phyloP scores from a whole-genome alignment of 2,113 vertebrate genomes.

The Casuarius casuarius region DNA sequence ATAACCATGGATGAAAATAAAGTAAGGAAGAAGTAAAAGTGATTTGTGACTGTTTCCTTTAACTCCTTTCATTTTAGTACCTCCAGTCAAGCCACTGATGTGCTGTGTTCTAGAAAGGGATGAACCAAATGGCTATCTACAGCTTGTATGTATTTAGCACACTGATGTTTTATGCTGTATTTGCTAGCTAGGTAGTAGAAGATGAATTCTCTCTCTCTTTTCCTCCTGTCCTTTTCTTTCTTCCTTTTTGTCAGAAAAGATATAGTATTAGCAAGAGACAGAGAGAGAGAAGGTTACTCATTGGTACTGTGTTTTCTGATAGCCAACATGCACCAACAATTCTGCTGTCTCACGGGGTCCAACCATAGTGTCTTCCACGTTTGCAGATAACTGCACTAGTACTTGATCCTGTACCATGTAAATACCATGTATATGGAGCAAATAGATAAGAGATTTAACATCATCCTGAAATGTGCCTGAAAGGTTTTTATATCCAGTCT shows the following conservation, averaged over 20 bases:
- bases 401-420: neutral
- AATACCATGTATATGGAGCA: neutral
- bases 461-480: neutral
- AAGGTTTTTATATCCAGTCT: neutral
- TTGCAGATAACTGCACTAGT: neutral
- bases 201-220: neutral
- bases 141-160: neutral
- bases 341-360: neutral
- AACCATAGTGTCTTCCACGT: neutral
- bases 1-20: conserved; percentile 27
- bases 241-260: neutral
- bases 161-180: neutral
- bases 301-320: accelerated
- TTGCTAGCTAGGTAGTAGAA: neutral
- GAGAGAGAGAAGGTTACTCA: neutral
- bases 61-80: neutral
- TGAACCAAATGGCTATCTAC: neutral
- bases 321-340: neutral
- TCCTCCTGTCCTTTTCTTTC: neutral
- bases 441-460: neutral
- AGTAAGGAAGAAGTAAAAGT: neutral
- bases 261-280: neutral
- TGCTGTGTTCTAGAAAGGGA: neutral
- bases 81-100: neutral
- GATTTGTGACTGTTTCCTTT: neutral